phyloP scores from a whole-genome alignment of 2,113 vertebrate species.

The Carettochelys insculpta region DNA sequence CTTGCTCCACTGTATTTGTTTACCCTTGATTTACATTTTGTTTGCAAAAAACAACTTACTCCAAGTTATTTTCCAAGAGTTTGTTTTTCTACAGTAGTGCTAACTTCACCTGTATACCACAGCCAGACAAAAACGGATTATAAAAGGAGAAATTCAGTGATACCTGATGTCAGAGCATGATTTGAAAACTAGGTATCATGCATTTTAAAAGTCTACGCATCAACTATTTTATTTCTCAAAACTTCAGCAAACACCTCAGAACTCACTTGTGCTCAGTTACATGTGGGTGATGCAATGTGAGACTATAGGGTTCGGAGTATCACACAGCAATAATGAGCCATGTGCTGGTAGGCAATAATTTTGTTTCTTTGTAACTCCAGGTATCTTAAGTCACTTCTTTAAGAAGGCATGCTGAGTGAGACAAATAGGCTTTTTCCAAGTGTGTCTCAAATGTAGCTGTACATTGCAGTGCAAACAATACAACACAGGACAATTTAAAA shows the following conservation, averaged over 20 bases:
- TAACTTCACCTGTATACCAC: not conserved
- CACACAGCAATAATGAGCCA: not conserved
- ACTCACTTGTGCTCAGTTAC: not conserved
- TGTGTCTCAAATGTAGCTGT: not conserved
- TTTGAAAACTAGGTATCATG: not conserved
- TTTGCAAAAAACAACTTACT: not conserved
- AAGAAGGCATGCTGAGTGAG: not conserved
- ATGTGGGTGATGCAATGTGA: not conserved
- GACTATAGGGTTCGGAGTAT: not conserved
- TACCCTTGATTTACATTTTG: rapidly evolving
- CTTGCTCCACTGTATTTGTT: no score
- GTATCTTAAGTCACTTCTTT: not conserved
- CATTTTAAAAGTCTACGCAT: not conserved
- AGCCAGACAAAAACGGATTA: not conserved
- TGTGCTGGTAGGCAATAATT: not conserved
- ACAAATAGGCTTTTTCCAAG: not conserved
- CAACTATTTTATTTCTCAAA: not conserved
- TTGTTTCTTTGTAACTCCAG: not conserved
- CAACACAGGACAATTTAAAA: not conserved
- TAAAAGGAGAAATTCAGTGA: not conserved
- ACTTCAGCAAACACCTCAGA: not conserved
- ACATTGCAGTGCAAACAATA: not conserved
- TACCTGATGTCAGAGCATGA: not conserved
- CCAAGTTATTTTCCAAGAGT: not conserved
- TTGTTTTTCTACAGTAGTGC: not conserved